Percentiles rank a stretch among this genome's conserved stretches.
Evolutionary conservation across 2,113 vertebrate genomes (phyloP).

Genomic region (Pseudonaja textilis): DNA sequence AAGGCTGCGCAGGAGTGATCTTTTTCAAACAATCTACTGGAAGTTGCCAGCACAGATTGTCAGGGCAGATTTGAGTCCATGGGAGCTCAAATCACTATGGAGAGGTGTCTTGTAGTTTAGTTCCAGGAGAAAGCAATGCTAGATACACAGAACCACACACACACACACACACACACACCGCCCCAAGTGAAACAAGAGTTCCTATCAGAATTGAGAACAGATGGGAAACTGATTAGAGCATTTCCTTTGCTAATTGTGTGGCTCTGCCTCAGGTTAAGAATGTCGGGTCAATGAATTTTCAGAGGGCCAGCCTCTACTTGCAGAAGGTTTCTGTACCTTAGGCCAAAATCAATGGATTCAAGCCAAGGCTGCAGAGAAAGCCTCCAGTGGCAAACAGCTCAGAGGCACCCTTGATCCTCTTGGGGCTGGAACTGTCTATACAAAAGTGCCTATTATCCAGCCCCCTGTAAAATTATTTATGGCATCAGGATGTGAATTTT

Average conservation of each 20-base stretch:
- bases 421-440: constrained; percentile 44
- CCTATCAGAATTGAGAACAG: constrained; percentile 33
- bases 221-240: constrained; percentile 22
- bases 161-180: no score
- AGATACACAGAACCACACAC: constrained; percentile 13
- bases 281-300: constrained; percentile 17
- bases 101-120: not conserved
- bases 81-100: not conserved
- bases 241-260: constrained; percentile 33
- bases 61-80: not conserved
- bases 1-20: not conserved
- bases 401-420: constrained; percentile 53
- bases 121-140: constrained; percentile 24
- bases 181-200: constrained; percentile 30
- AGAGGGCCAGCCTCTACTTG: constrained; percentile 33
- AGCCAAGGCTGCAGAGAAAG: constrained; percentile 55
- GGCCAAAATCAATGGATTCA: constrained; percentile 55
- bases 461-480: constrained; percentile 44
- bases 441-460: constrained; percentile 44
- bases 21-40: not conserved
- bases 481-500: constrained; percentile 52
- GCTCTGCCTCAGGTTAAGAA: constrained; percentile 38
- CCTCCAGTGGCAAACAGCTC: constrained; percentile 41
- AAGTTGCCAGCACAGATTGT: not conserved
- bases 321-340: constrained; percentile 16